phyloP scores from a whole-genome alignment of 2,113 vertebrate genomes.

The Macrotus californicus region DNA sequence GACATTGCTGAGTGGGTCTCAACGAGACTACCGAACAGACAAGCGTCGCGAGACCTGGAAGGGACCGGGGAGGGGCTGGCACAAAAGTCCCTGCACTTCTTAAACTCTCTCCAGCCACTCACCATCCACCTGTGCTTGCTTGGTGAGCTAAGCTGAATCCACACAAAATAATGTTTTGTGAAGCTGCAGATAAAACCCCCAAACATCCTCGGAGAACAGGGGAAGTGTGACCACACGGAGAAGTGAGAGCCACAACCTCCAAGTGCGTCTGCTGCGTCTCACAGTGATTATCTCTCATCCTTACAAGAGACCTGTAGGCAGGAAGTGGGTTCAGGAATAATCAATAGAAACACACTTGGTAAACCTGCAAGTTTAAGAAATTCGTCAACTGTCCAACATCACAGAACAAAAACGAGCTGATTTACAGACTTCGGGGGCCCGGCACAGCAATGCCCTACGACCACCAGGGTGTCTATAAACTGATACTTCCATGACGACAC shows the following conservation, averaged over 20 bases:
- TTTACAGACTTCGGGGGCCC: neutral
- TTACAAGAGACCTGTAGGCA: neutral
- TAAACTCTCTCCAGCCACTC: neutral
- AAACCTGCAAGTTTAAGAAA: neutral
- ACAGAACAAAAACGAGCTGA: neutral
- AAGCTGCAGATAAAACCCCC: neutral
- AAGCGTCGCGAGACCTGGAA: neutral
- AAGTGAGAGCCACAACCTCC: neutral
- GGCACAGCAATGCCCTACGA: neutral
- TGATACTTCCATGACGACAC: neutral
- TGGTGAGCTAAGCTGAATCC: neutral
- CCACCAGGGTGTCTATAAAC: neutral
- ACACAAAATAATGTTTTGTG: neutral
- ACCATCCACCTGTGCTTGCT: neutral
- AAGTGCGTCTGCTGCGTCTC: neutral
- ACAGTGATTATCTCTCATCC: neutral
- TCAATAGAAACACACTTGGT: neutral
- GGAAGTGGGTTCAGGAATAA: neutral
- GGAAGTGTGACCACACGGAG: neutral
- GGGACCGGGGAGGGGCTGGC: neutral
- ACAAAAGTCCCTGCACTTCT: neutral
- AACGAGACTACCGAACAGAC: neutral
- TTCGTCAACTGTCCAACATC: neutral
- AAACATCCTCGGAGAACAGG: neutral
- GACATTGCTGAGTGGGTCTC: neutral